These are phyloP conservation scores for Limnephilus lunatus DNA, from an alignment of 2,888 invertebrate genomes.

Conservation along the genomic window DNA sequence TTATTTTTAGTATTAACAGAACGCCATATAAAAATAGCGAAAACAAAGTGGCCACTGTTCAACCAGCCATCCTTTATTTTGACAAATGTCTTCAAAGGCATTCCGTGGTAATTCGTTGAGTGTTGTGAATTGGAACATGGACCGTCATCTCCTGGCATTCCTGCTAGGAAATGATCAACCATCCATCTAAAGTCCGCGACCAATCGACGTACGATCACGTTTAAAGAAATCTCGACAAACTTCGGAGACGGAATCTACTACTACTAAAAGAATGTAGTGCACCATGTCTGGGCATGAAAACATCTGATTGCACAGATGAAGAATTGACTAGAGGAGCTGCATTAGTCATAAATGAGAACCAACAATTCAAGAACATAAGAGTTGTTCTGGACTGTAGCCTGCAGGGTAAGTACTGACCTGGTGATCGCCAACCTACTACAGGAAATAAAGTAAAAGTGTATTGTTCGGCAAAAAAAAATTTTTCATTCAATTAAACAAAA, in stretches of 20 bases:
- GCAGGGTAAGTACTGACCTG: background rate
- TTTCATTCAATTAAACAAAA: too few species aligned
- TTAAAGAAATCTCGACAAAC: slow-evolving; percentile 48
- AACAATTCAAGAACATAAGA: background rate
- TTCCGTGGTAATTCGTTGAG: slow-evolving; percentile 38
- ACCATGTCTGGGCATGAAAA: background rate
- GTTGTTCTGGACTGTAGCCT: too few species aligned
- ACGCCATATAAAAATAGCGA: background rate
- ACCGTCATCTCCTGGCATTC: slow-evolving; percentile 34
- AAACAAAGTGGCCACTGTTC: slow-evolving; percentile 13
- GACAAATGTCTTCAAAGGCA: slow-evolving; percentile 24
- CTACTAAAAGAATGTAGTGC: slow-evolving; percentile 32
- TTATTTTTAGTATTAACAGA: background rate
- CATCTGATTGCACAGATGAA: background rate
- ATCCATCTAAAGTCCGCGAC: slow-evolving; percentile 40
- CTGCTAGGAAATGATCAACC: slow-evolving; percentile 16
- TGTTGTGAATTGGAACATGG: slow-evolving; percentile 17
- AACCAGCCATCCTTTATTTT: slow-evolving; percentile 32
- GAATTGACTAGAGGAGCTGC: background rate
- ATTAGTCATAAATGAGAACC: background rate
- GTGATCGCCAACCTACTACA: background rate
- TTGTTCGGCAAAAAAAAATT: background rate
- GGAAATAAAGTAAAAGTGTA: background rate
- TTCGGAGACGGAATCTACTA: slow-evolving; percentile 1
- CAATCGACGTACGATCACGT: slow-evolving; percentile 49